Evolutionary conservation across 2,888 invertebrate species (phyloP).

Genomic region (Apodemia mormo): DNA sequence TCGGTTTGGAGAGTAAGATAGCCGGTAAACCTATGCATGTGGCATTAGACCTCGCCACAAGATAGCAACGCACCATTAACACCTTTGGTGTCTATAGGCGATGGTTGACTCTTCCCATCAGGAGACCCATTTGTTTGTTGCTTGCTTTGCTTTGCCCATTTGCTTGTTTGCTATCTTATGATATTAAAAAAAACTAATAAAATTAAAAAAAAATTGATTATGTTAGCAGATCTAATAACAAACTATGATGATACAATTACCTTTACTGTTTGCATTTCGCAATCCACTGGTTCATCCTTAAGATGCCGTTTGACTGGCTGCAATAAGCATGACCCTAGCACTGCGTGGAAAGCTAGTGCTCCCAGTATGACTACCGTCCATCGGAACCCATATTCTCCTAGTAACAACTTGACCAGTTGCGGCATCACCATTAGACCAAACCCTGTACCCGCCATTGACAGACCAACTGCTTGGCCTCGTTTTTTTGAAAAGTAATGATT

Average conservation of each 20-base stretch:
- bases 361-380: conserved; percentile 86
- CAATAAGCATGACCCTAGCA: conserved; percentile 84
- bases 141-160: no score
- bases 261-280: conserved; percentile 75
- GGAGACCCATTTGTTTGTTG: no score
- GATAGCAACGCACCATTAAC: no score
- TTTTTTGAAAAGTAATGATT: conserved; percentile 89
- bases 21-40: no score
- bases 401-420: conserved; percentile 85
- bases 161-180: no score
- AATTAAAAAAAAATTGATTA: no score
- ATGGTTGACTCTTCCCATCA: no score
- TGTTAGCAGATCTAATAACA: no score
- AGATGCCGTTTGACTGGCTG: conserved; percentile 88
- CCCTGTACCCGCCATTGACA: conserved; percentile 90
- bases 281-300: conserved; percentile 80
- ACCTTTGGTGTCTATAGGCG: no score
- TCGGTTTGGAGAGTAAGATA: no score
- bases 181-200: no score
- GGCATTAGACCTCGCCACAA: no score
- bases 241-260: conserved; percentile 42
- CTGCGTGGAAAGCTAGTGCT: conserved; percentile 85
- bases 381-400: conserved; percentile 84
- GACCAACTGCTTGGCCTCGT: conserved; percentile 89
- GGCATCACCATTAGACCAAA: conserved; percentile 91